Percentiles rank a stretch among this genome's conserved stretches.
Conservation (phyloP, 1,140 invertebrate species). For the Neoseiulus cucumeris region DNA sequence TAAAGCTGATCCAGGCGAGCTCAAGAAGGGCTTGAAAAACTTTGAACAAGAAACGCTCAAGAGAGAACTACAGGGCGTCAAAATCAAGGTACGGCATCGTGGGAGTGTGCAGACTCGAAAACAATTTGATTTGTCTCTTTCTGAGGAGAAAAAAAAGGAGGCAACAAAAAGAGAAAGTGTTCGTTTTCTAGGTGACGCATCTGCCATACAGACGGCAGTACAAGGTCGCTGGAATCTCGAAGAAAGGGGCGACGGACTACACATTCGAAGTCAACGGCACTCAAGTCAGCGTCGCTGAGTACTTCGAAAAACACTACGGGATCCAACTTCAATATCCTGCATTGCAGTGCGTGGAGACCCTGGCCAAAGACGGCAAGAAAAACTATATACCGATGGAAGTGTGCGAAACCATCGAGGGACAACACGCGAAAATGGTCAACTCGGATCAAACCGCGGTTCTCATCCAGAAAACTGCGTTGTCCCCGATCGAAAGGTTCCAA, state of each 20-base stretch:
- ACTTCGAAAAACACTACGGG: constrained; percentile 22
- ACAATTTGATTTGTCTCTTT: no score
- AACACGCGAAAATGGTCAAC: constrained; percentile 19
- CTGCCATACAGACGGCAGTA: constrained; percentile 17
- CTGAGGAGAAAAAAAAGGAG: no score
- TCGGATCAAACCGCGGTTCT: constrained; percentile 17
- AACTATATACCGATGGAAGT: constrained; percentile 26
- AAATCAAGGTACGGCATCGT: constrained; percentile 15
- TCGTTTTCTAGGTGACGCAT: constrained; percentile 15
- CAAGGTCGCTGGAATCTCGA: constrained; percentile 15
- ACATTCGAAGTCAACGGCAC: constrained; percentile 13
- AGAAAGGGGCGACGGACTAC: constrained; percentile 13
- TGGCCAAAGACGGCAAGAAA: constrained; percentile 15
- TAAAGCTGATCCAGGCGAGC: not conserved
- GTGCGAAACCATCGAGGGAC: constrained; percentile 23
- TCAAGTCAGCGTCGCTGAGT: constrained; percentile 22
- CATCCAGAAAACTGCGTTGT: constrained; percentile 20
- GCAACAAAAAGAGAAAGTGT: no score
- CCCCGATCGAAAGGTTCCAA: not conserved
- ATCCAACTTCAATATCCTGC: constrained; percentile 20
- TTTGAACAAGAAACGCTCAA: not conserved
- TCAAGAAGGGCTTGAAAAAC: not conserved
- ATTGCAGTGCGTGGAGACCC: constrained; percentile 25
- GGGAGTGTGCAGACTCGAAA: no score
- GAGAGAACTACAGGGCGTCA: constrained; percentile 17